Conservation (phyloP, 2,797 vertebrate species). For the Sarcophilus harrisii region DNA sequence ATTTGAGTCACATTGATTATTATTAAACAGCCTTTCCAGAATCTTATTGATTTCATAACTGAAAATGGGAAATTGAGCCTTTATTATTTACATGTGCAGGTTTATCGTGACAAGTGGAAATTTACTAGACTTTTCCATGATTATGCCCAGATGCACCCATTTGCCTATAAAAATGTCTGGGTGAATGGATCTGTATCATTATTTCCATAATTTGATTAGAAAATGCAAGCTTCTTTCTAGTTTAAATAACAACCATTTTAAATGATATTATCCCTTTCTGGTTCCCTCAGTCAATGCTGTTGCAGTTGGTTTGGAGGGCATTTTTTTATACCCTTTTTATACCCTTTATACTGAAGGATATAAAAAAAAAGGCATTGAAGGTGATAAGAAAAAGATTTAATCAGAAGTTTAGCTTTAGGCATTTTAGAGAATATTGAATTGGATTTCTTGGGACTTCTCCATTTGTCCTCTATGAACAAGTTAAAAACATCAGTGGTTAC, state of each 20-base stretch:
- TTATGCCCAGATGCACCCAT: conserved; percentile 19
- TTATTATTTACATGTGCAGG: conserved; percentile 25
- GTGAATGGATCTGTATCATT: background rate
- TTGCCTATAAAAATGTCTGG: background rate
- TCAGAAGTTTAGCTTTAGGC: conserved; percentile 7
- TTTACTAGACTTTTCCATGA: background rate
- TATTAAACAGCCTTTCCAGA: conserved; percentile 49
- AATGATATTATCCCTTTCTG: background rate
- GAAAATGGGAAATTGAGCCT: conserved; percentile 24
- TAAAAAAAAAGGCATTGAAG: conserved; percentile 8
- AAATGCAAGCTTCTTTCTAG: background rate
- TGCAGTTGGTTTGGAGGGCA: background rate
- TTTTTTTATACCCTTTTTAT: too few relatives aligned
- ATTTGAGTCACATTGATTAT: conserved; percentile 24
- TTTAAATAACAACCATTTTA: background rate
- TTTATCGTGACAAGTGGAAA: conserved; percentile 31
- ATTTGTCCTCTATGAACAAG: conserved; percentile 1
- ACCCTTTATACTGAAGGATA: background rate
- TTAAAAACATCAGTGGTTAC: conserved; percentile 20
- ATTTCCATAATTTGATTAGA: conserved; percentile 35
- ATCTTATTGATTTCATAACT: conserved; percentile 44
- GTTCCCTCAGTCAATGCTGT: background rate
- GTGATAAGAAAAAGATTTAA: conserved; percentile 45
- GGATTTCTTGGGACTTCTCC: conserved; percentile 11
- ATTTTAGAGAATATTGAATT: conserved; percentile 23